These are phyloP conservation scores for Mesitornis unicolor DNA, from an alignment of 2,113 vertebrate genomes.

Conservation along the genomic window DNA sequence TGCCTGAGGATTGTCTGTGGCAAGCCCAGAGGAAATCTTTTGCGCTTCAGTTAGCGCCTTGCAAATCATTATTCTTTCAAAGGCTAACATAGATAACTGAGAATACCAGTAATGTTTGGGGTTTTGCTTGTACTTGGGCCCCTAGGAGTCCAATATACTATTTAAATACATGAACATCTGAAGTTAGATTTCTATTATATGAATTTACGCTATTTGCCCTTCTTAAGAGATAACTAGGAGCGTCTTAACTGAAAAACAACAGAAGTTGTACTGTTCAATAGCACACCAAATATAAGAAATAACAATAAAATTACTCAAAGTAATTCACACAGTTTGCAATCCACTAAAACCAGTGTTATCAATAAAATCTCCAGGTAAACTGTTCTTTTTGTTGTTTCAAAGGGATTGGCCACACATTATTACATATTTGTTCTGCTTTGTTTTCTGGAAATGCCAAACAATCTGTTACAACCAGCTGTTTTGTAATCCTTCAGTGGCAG, in stretches of 20 bases:
- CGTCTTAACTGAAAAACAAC: not conserved
- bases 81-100: constrained; percentile 55
- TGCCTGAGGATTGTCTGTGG: constrained; percentile 72
- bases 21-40: constrained; percentile 75
- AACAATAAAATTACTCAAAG: not conserved
- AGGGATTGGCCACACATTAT: not conserved
- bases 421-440: not conserved
- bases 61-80: constrained; percentile 70
- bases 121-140: not conserved
- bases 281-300: not conserved
- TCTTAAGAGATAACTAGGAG: not conserved
- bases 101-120: constrained; percentile 15
- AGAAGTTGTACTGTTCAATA: not conserved
- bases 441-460: constrained; percentile 23
- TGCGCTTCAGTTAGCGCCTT: constrained; percentile 71
- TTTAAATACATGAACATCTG: not conserved
- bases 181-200: not conserved
- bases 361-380: not conserved
- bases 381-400: not conserved
- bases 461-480: constrained; percentile 54
- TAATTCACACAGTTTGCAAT: not conserved
- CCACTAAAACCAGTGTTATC: not conserved
- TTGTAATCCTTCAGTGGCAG: constrained; percentile 16
- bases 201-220: not conserved
- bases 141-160: not conserved